phyloP scores from a whole-genome alignment of 2,797 vertebrate species.

The Emys orbicularis region DNA sequence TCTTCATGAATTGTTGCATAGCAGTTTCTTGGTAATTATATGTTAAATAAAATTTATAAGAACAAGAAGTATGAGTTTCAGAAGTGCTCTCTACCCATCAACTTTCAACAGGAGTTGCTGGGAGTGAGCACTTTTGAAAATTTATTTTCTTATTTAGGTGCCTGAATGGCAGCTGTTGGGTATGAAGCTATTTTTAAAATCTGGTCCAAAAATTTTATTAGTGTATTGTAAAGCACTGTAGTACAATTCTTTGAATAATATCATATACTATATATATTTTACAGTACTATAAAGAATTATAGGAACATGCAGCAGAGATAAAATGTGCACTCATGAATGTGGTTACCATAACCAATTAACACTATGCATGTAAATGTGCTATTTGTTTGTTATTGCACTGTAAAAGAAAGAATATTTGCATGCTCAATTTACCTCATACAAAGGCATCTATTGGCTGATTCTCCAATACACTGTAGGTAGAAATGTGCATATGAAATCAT shows the following conservation, averaged over 20 bases:
- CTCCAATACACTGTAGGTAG: constrained; percentile 24
- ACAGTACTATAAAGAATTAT: no score
- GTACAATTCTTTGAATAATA: not conserved
- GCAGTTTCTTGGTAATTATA: not conserved
- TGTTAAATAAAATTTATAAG: constrained; percentile 14
- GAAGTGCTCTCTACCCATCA: not conserved
- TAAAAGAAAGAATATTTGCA: constrained; percentile 56
- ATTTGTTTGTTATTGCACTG: constrained; percentile 43
- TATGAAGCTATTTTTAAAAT: constrained; percentile 37
- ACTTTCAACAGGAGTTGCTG: not conserved
- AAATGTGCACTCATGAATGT: constrained; percentile 38
- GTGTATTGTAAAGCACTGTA: not conserved
- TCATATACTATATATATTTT: not conserved
- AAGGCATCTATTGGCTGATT: constrained; percentile 30
- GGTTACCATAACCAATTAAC: constrained; percentile 58
- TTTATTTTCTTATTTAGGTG: not conserved
- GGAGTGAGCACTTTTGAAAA: not conserved
- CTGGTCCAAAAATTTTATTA: not conserved
- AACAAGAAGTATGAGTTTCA: not conserved
- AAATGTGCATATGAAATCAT: constrained; percentile 14
- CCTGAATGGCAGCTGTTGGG: not conserved
- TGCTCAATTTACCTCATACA: not conserved
- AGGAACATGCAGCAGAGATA: constrained; percentile 24
- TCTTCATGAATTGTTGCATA: not conserved
- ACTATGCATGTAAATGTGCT: constrained; percentile 34